These are phyloP conservation scores for Stenopsyche tienmushanensis DNA, from an alignment of 1,140 invertebrate genomes.

Conservation along the genomic window DNA sequence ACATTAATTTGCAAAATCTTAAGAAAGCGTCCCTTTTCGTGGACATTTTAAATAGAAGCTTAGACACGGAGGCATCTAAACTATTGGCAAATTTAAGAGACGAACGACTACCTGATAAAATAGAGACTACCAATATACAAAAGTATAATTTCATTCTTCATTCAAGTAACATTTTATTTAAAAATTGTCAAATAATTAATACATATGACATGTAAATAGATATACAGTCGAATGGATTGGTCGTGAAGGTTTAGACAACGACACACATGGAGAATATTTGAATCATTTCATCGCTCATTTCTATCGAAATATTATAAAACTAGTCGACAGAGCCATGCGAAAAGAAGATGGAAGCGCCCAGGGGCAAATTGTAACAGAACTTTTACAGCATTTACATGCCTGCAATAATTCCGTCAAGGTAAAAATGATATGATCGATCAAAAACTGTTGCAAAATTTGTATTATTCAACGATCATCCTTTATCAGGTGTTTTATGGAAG, in stretches of 20 bases:
- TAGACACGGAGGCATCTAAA: conserved; percentile 92
- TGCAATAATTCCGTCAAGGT: conserved; percentile 94
- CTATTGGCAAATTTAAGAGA: conserved; percentile 88
- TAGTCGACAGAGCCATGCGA: conserved; percentile 89
- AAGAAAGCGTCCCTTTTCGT: conserved; percentile 93
- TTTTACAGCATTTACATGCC: conserved; percentile 94
- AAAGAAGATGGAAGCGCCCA: conserved; percentile 93
- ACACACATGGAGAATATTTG: conserved; percentile 92
- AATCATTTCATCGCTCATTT: conserved; percentile 95
- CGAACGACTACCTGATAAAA: conserved; percentile 81
- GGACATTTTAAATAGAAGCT: conserved; percentile 89
- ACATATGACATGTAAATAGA: conserved; percentile 52
- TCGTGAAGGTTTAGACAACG: conserved; percentile 87
- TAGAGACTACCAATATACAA: conserved; percentile 84
- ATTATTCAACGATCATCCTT: background rate
- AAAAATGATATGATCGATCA: conserved; percentile 6
- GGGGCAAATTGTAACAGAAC: conserved; percentile 93
- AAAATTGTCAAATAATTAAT: background rate
- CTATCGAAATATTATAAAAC: conserved; percentile 90
- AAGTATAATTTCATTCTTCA: conserved; percentile 58
- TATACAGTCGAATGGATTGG: conserved; percentile 98
- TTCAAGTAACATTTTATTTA: background rate
- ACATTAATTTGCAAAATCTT: conserved; percentile 94
- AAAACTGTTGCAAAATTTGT: background rate
- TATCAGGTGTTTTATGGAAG: conserved; percentile 87